phyloP scores from a whole-genome alignment of 2,797 vertebrate genomes.

The Adelosebastes latens region DNA sequence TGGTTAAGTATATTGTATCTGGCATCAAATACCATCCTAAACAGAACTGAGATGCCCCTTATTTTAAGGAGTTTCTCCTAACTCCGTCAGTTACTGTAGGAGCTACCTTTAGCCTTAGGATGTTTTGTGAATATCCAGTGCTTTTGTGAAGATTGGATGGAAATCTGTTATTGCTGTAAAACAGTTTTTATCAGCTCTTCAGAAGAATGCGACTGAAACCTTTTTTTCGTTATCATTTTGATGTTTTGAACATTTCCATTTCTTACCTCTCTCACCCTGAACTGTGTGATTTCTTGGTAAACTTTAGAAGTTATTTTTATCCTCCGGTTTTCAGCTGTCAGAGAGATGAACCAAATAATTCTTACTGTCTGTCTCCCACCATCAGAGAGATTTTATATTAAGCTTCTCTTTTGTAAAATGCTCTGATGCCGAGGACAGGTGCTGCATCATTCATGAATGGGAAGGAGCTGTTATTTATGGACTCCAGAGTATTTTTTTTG shows the following conservation, averaged over 20 bases:
- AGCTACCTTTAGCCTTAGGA: neutral
- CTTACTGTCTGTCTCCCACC: neutral
- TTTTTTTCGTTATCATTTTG: neutral
- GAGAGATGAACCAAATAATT: constrained; percentile 10
- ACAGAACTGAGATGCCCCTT: neutral
- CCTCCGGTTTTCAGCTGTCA: constrained; percentile 23
- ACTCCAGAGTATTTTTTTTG: neutral
- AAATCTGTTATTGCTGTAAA: neutral
- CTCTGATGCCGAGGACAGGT: constrained; percentile 11
- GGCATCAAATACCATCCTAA: neutral
- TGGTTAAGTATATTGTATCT: neutral
- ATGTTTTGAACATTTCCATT: neutral
- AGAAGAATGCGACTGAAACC: neutral
- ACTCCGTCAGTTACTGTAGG: neutral
- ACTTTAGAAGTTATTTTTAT: constrained; percentile 52
- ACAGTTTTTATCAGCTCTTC: neutral
- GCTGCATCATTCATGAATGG: constrained; percentile 34
- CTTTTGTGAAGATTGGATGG: neutral
- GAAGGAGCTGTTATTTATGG: neutral
- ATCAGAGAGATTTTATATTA: constrained; percentile 56
- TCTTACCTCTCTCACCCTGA: neutral
- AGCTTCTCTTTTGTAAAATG: constrained; percentile 32
- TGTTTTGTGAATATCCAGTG: neutral
- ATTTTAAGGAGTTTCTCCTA: neutral
- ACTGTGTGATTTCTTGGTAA: neutral